Conservation (phyloP, 2,888 invertebrate species). For the Lysandra bellargus region DNA sequence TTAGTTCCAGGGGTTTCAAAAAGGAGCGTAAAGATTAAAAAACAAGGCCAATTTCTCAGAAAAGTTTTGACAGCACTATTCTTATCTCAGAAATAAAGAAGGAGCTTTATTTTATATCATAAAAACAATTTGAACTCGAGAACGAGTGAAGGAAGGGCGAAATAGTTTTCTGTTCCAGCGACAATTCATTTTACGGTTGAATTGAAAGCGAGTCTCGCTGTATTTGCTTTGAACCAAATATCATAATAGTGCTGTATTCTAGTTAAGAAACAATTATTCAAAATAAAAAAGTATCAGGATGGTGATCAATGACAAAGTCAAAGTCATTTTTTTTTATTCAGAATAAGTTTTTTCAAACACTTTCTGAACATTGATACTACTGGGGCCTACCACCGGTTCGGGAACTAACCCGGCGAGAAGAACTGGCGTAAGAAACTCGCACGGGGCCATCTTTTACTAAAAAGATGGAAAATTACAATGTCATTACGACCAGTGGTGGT, state of each 20-base stretch:
- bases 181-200: constrained; percentile 27
- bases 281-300: too few relatives aligned
- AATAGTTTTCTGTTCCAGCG: constrained; percentile 25
- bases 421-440: too few relatives aligned
- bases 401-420: too few relatives aligned
- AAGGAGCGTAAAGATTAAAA: constrained; percentile 14
- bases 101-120: constrained; percentile 5
- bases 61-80: constrained; percentile 15
- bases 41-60: background rate
- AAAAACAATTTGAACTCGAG: constrained; percentile 21
- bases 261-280: too few relatives aligned
- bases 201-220: constrained; percentile 9
- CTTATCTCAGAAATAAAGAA: background rate
- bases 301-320: too few relatives aligned
- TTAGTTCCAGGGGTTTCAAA: background rate
- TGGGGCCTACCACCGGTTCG: too few relatives aligned
- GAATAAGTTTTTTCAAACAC: too few relatives aligned
- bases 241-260: background rate
- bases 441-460: too few relatives aligned
- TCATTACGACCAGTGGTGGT: too few relatives aligned
- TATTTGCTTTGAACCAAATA: constrained; percentile 7
- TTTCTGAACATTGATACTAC: too few relatives aligned
- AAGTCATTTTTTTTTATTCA: too few relatives aligned
- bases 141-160: background rate
- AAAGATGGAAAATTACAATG: too few relatives aligned